Evolutionary conservation across 2,888 invertebrate species (phyloP).

Genomic region (Argyra leucocephala): DNA sequence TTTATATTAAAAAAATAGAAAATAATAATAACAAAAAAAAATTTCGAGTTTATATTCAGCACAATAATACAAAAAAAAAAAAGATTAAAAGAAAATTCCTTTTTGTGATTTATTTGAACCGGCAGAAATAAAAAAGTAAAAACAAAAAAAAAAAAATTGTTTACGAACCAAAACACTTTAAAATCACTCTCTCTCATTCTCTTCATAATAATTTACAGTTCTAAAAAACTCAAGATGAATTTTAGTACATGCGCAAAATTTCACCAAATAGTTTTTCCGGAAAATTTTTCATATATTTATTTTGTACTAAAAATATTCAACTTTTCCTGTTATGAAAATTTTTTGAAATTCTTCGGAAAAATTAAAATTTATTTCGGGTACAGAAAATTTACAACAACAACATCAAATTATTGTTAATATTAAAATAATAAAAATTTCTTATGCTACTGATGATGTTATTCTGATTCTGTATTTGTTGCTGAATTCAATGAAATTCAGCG

Average conservation of each 20-base stretch:
- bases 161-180: slow-evolving; percentile 2
- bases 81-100: not conserved
- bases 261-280: no score
- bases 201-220: not conserved
- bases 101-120: not conserved
- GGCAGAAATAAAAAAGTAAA: not conserved
- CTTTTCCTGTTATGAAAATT: no score
- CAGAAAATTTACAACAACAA: not conserved
- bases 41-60: not conserved
- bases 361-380: not conserved
- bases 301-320: no score
- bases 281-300: no score
- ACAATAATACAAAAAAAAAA: not conserved
- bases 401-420: not conserved
- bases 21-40: not conserved
- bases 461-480: slow-evolving; percentile 6
- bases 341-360: no score
- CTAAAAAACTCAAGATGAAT: not conserved
- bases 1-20: not conserved
- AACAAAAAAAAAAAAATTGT: not conserved
- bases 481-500: not conserved
- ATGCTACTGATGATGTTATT: not conserved
- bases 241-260: not conserved
- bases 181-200: not conserved
- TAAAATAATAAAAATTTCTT: no score